phyloP scores from a whole-genome alignment of 2,888 invertebrate genomes.

The Drosophila dives region DNA sequence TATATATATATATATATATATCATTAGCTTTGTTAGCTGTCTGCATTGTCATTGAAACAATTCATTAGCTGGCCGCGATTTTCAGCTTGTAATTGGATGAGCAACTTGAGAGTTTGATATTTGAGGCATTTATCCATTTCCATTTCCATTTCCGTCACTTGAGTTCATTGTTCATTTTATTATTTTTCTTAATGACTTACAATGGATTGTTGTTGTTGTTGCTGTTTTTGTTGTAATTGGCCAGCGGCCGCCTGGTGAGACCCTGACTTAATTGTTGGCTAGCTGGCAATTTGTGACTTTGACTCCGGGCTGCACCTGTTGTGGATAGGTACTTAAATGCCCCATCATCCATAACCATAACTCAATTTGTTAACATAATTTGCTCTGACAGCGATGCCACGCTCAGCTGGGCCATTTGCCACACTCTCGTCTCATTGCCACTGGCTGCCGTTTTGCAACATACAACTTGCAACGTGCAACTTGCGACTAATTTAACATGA shows the following conservation, averaged over 20 bases:
- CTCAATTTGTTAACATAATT: constrained; percentile 68
- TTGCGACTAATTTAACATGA: constrained; percentile 73
- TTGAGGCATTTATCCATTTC: constrained; percentile 19
- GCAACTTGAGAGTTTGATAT: constrained; percentile 19
- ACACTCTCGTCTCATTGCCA: constrained; percentile 46
- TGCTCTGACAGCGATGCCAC: constrained; percentile 59
- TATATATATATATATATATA: constrained; percentile 8
- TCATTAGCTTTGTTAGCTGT: constrained; percentile 43
- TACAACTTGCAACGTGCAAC: constrained; percentile 5
- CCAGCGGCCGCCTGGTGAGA: constrained; percentile 30
- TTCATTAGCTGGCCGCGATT: constrained; percentile 64
- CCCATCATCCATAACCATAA: constrained; percentile 57
- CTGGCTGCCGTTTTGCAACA: constrained; percentile 37
- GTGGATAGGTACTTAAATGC: constrained; percentile 26
- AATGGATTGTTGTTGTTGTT: constrained; percentile 33
- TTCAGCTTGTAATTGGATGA: constrained; percentile 49
- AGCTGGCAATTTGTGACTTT: constrained; percentile 26
- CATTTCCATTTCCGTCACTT: constrained; percentile 51
- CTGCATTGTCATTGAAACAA: constrained; percentile 63
- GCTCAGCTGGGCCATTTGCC: constrained; percentile 51
- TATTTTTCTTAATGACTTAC: constrained; percentile 62
- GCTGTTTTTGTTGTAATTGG: constrained; percentile 21
- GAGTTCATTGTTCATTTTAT: constrained; percentile 22
- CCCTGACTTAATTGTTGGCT: constrained; percentile 57
- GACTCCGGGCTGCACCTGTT: constrained; percentile 51